Base-by-base conservation (phyloP, 2,113 vertebrate genomes). In the Vidua chalybeata region DNA sequence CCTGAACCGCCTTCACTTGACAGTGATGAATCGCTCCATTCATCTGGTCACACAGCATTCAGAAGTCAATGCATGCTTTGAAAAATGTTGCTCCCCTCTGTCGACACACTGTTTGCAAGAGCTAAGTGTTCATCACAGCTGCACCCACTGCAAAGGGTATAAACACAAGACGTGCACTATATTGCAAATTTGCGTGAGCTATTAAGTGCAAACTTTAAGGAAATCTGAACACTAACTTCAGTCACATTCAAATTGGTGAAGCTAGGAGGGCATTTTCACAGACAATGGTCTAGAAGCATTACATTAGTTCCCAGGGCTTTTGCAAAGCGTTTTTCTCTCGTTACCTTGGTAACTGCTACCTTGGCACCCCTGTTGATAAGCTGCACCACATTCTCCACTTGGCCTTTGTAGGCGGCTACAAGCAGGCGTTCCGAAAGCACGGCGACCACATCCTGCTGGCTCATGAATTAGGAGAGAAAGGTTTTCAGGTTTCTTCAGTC, bases 341-440 rank as follows among this genome's bases (percentile, higher is more conserved):
- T 99, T 98, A 99, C 99, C 99, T 99, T 99, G 98, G 99, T 99
- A 97, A 99, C 98, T 0, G 99, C 99, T 98, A 99, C 99, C 98
- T 99, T 99, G 96, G 99, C 99, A 13, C 99, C 99, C 98, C 98
- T 99, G 98, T 99, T 99, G 98, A 99, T 99, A 96, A 99, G 99
- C 98, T 99, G 99, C 97, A 99, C 99, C 98, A 99, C 99, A 99
- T 99, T 99, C 97, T 99, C 99, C 18, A 98, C 98, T 97, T 99
- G 99, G 97, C 99, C 99, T 98, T 99, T 99, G 98, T 99, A 99
- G 10, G 99, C 98, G 27, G 99, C 99, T 98, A 99, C 92, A 71
- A 99, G 99, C 97, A 99, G 99, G 97, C 99, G 99, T 99, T 99
- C 99, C 89, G 99, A 99, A 97, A 99, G 99, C 94, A 98, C 98